Evolutionary conservation across 1,140 invertebrate species (phyloP).

Genomic region (Ptiloglossa arizonensis): DNA sequence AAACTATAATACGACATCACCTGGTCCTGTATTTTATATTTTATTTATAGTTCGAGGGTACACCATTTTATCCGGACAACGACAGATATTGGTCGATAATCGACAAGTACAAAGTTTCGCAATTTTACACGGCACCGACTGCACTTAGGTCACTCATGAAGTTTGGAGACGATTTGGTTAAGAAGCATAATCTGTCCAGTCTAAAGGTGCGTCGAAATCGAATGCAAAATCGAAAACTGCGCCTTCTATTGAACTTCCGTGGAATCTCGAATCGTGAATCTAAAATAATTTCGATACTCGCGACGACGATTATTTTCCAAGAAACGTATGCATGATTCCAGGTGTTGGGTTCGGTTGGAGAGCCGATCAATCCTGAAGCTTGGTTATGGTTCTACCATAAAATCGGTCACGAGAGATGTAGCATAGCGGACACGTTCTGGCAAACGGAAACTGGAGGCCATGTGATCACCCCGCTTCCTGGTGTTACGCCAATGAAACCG

Average conservation of each 20-base stretch:
- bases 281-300: not conserved
- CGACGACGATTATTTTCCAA: slow-evolving; percentile 66
- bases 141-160: slow-evolving; percentile 98
- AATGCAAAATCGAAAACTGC: too few relatives aligned
- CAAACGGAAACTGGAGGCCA: slow-evolving; percentile 99
- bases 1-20: too few relatives aligned
- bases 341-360: slow-evolving; percentile 96
- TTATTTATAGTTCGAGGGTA: slow-evolving; percentile 94
- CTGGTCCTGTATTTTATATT: not conserved
- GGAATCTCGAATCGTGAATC: too few relatives aligned
- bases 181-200: slow-evolving; percentile 83
- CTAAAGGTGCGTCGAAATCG: slow-evolving; percentile 78
- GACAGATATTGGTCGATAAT: slow-evolving; percentile 96
- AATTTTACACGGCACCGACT: slow-evolving; percentile 99
- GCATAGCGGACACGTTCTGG: slow-evolving; percentile 99
- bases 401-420: slow-evolving; percentile 91
- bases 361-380: slow-evolving; percentile 98
- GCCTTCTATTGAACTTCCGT: too few relatives aligned
- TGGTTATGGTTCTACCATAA: slow-evolving; percentile 98
- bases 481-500: slow-evolving; percentile 97
- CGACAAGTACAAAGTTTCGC: slow-evolving; percentile 96
- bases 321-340: slow-evolving; percentile 84
- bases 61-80: slow-evolving; percentile 94
- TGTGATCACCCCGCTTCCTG: slow-evolving; percentile 96
- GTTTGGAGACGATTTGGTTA: slow-evolving; percentile 90